Evolutionary conservation across 2,113 vertebrate species (phyloP), one percentile per base, ranked within the genome.

Genomic region (Mirza zaza): DNA sequence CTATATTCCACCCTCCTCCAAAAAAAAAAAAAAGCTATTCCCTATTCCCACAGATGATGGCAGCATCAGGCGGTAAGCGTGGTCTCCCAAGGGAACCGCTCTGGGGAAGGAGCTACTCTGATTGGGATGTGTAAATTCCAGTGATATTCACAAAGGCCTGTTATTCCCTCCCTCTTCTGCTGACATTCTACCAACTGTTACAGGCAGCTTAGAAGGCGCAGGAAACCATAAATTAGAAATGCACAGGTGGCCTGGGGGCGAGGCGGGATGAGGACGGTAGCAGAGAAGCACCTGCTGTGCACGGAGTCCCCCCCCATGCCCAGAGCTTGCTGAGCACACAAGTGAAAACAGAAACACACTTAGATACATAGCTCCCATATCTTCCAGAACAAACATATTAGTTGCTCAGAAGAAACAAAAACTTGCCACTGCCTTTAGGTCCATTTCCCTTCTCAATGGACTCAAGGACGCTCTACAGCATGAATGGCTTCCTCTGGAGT

Each of bases 301-400:
- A 5, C 18, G 1, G 12, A 55, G 3, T 52, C 20, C 4, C 29
- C 4, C 29, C 32, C 0, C 1, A 17, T 18, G 25, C 77, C 80
- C 39, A 0, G 87, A 67, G 34, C 57, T 1, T 0, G 63, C 52
- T 13, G 23, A 68, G 42, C 42, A 32, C 63, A 45, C 8, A 17
- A n/a, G 76, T 5, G 39, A 71, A 84, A 36, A 27, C 36, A 32
- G 42, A 75, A 42, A 21, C 20, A 20, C 6, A 2, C 2, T 6
- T 8, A 27, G 29, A 61, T 36, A 34, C 27, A 14, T 4, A 7
- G 27, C 34, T 63, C 52, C 48, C 23, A 2, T 7, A 5, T 65
- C 92, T n/a, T 2, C 12, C n/a, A 68, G 48, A 68, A 71, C 15
- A 50, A 32, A 65, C 50, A 76, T 8, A 20, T 8, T 4, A 17